Evolutionary conservation across 2,888 invertebrate genomes (phyloP).

Genomic region (Caenorhabditis virilis): DNA sequence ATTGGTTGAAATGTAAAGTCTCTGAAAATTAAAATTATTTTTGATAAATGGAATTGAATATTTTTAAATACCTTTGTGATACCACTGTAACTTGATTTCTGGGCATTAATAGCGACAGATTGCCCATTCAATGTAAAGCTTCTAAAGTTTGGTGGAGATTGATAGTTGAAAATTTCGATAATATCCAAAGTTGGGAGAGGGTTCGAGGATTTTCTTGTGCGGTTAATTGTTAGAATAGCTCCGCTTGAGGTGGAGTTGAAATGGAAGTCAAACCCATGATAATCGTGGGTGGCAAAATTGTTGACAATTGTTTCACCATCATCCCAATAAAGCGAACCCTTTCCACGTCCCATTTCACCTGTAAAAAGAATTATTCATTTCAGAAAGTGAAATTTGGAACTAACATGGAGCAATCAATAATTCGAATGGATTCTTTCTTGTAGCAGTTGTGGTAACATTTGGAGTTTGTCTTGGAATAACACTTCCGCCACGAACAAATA

Average conservation of each 20-base stretch:
- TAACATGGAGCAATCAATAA: constrained; percentile 74
- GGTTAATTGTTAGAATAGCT: constrained; percentile 13
- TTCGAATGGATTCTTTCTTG: constrained; percentile 76
- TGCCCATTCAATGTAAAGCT: constrained; percentile 48
- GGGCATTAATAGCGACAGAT: constrained; percentile 33
- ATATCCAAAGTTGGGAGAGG: constrained; percentile 49
- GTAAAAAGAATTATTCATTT: too few relatives aligned
- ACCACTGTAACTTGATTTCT: constrained; percentile 29
- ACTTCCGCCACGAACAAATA: constrained; percentile 70
- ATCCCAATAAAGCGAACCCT: constrained; percentile 60
- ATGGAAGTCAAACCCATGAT: constrained; percentile 30
- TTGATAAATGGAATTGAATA: not conserved
- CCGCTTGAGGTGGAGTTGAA: constrained; percentile 23
- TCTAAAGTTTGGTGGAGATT: constrained; percentile 43
- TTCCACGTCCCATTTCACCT: constrained; percentile 20
- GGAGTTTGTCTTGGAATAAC: constrained; percentile 73
- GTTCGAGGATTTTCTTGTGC: constrained; percentile 19
- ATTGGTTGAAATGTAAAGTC: constrained; percentile 28
- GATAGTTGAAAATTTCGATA: constrained; percentile 56
- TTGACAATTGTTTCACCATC: constrained; percentile 59
- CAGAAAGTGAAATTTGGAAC: too few relatives aligned
- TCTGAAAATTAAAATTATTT: constrained; percentile 3
- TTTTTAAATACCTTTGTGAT: constrained; percentile 23
- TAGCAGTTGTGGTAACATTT: constrained; percentile 50
- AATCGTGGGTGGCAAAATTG: constrained; percentile 23